A percentile compares a stretch with the other conserved stretches of the same genome.
Evolutionary conservation across 1,140 invertebrate genomes (phyloP).

Genomic region (Pteromalus puparum): DNA sequence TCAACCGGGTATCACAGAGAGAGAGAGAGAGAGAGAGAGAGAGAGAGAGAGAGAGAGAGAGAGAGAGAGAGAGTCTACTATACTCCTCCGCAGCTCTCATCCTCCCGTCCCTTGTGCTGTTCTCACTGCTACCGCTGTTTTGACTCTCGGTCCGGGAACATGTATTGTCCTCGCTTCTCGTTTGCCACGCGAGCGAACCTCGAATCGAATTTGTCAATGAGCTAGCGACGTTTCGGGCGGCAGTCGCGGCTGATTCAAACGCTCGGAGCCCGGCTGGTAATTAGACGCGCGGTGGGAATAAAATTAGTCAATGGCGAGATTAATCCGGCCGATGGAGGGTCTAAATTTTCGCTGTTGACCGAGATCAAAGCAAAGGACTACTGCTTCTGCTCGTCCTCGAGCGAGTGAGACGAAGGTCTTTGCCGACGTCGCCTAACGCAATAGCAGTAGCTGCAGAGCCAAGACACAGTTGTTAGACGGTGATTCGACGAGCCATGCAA

Average conservation of each 20-base stretch:
- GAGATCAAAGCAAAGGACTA: constrained; percentile 70
- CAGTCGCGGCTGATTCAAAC: background rate
- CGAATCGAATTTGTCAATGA: constrained; percentile 31
- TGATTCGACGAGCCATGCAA: constrained; percentile 35
- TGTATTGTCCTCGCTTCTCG: constrained; percentile 41
- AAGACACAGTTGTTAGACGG: constrained; percentile 46
- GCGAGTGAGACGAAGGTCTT: constrained; percentile 60
- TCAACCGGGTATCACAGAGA: constrained; percentile 71
- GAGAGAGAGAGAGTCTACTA: too few relatives aligned
- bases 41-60: constrained; percentile 36
- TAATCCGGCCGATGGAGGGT: constrained; percentile 55
- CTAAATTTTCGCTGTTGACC: constrained; percentile 71
- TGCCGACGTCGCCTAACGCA: constrained; percentile 61
- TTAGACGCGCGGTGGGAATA: constrained; percentile 8
- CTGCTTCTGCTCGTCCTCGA: constrained; percentile 52
- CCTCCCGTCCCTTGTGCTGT: constrained; percentile 66
- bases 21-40: constrained; percentile 35
- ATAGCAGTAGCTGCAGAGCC: constrained; percentile 50
- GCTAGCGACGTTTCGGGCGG: background rate
- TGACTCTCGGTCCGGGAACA: constrained; percentile 45
- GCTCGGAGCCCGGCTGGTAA: background rate
- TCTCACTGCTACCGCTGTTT: constrained; percentile 51
- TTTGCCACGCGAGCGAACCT: constrained; percentile 9
- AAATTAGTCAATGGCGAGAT: constrained; percentile 33
- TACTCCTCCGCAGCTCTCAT: constrained; percentile 54